Percentiles rank a stretch among this genome's conserved stretches.
Evolutionary conservation across 2,888 invertebrate species (phyloP).

Genomic region (Tenthredo notha): DNA sequence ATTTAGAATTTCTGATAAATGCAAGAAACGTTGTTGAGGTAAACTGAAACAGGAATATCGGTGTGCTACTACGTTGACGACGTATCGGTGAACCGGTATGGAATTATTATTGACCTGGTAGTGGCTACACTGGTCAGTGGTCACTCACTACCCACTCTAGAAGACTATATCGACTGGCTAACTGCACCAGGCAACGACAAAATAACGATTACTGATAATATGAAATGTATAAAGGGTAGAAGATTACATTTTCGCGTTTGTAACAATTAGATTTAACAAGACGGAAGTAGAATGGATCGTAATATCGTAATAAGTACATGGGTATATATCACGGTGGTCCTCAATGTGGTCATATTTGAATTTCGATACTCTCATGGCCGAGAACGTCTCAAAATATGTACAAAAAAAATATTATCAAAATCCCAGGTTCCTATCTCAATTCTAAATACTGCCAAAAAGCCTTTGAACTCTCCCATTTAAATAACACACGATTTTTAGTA

Average conservation of each 20-base stretch:
- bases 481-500: too few species aligned
- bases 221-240: background rate
- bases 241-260: background rate
- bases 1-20: background rate
- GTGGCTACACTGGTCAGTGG: conserved; percentile 37
- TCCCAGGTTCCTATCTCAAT: too few species aligned
- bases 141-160: conserved; percentile 19
- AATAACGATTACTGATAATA: background rate
- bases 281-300: too few species aligned
- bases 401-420: too few species aligned
- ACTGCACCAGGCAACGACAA: conserved; percentile 5
- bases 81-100: conserved; percentile 41
- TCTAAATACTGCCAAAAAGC: too few species aligned
- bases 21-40: background rate
- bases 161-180: conserved; percentile 6
- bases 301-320: background rate
- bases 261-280: background rate
- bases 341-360: too few species aligned
- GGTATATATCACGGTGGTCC: background rate
- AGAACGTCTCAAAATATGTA: too few species aligned
- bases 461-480: too few species aligned
- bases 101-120: conserved; percentile 47
- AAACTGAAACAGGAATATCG: conserved; percentile 35
- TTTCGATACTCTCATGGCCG: too few species aligned
- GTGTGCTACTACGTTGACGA: background rate